Percentiles rank a stretch among this genome's conserved stretches.
Conservation (phyloP, 37 sponge, comb jelly and placozoan species). For the Halichondria panicea region DNA sequence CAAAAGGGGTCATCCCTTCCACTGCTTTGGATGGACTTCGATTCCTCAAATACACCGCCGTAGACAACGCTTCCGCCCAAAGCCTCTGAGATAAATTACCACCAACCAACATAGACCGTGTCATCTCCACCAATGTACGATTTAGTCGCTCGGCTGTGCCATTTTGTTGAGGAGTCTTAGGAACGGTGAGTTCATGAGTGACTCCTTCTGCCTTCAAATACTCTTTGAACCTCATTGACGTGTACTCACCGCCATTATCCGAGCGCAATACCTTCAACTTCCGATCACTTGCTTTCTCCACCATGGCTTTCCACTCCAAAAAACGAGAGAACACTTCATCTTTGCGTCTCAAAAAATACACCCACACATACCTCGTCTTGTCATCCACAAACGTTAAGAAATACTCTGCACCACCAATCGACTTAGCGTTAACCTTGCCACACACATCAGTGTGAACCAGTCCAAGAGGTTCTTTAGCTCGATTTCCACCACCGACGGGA, state of each 20-base stretch:
- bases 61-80: conserved; percentile 79
- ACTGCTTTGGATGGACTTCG: conserved; percentile 46
- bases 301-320: conserved; percentile 68
- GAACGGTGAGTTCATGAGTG: conserved; percentile 58
- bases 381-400: conserved; percentile 64
- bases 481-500: conserved; percentile 22
- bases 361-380: conserved; percentile 63
- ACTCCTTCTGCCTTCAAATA: conserved; percentile 58
- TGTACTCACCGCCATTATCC: conserved; percentile 64
- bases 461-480: conserved; percentile 34
- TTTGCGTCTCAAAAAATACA: conserved; percentile 57
- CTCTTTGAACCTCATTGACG: conserved; percentile 45
- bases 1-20: conserved; percentile 56
- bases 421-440: conserved; percentile 45
- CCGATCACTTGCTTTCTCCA: conserved; percentile 35
- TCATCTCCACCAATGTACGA: conserved; percentile 67
- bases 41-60: conserved; percentile 61
- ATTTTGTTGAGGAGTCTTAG: conserved; percentile 76
- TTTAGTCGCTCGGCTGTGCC: conserved; percentile 69
- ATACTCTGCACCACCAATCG: conserved; percentile 66
- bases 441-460: conserved; percentile 67
- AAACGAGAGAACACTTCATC: conserved; percentile 50
- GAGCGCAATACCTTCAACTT: conserved; percentile 57
- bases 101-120: conserved; percentile 64
- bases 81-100: conserved; percentile 60